phyloP scores from a whole-genome alignment of 2,797 vertebrate species.

The Danio tinwini region DNA sequence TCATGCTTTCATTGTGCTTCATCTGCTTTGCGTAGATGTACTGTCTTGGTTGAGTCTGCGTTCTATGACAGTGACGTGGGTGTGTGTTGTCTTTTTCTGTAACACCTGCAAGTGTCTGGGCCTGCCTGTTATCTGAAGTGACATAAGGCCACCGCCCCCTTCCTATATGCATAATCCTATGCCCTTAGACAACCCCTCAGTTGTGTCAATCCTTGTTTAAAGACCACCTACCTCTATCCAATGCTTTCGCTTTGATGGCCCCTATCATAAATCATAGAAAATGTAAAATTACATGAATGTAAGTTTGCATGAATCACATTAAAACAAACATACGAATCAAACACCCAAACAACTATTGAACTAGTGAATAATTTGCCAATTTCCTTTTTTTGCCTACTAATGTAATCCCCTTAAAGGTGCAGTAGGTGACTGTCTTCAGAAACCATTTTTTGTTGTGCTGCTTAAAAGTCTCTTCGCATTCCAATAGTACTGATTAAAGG shows the following conservation, averaged over 20 bases:
- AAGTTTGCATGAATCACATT: no score
- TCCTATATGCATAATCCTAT: constrained; percentile 32
- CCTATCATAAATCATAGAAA: constrained; percentile 39
- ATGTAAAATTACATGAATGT: neutral
- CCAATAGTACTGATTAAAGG: no score
- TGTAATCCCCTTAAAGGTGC: no score
- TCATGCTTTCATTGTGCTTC: constrained; percentile 38
- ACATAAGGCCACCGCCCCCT: constrained; percentile 64
- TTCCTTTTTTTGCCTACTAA: no score
- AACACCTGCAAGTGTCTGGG: constrained; percentile 75
- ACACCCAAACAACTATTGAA: no score
- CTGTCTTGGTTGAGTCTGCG: neutral
- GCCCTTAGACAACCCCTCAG: constrained; percentile 46
- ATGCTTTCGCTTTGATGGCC: neutral
- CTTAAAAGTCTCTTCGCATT: no score
- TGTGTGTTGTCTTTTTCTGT: constrained; percentile 44
- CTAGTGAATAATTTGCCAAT: no score
- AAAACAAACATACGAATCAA: neutral
- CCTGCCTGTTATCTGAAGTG: constrained; percentile 74
- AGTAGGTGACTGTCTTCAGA: no score
- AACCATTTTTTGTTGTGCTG: no score
- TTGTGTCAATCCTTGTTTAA: constrained; percentile 32
- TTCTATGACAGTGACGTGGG: constrained; percentile 28
- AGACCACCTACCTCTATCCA: constrained; percentile 14
- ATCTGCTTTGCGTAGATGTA: constrained; percentile 28